phyloP scores from a whole-genome alignment of 64 coral and sea anemone genomes.

The Anthopleura sola region DNA sequence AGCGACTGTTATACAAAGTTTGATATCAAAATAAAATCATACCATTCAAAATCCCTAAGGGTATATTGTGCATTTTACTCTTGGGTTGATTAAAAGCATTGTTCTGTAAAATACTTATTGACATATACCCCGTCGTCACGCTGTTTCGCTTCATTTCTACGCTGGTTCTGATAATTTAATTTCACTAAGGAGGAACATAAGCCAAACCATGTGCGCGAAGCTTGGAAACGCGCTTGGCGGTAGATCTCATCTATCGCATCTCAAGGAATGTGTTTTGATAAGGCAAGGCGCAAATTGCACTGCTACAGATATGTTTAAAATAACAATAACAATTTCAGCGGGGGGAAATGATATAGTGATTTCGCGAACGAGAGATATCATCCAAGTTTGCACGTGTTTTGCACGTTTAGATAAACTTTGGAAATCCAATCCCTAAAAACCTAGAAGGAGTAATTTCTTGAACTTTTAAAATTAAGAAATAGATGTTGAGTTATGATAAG shows the following conservation, averaged over 20 bases:
- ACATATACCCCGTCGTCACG: neutral
- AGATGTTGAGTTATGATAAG: neutral
- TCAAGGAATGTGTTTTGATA: slow-evolving; percentile 5
- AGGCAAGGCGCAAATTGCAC: neutral
- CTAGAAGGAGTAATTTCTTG: neutral
- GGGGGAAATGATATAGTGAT: neutral
- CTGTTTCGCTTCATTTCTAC: neutral
- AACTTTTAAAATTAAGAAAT: neutral
- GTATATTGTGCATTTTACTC: neutral
- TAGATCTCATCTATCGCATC: neutral
- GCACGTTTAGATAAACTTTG: neutral
- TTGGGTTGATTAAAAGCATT: neutral
- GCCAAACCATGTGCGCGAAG: neutral
- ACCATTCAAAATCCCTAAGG: neutral
- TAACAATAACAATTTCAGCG: neutral
- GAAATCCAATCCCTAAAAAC: neutral
- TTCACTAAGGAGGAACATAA: neutral
- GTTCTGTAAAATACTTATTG: neutral
- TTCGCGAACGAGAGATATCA: neutral
- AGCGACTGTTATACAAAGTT: too few relatives aligned
- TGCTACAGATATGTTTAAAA: neutral
- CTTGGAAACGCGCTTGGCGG: neutral
- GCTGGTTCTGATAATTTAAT: neutral
- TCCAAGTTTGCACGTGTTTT: neutral
- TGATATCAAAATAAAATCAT: neutral